These are phyloP conservation scores for Pecten maximus DNA, from an alignment of 2,888 invertebrate species.

Conservation along the genomic window DNA sequence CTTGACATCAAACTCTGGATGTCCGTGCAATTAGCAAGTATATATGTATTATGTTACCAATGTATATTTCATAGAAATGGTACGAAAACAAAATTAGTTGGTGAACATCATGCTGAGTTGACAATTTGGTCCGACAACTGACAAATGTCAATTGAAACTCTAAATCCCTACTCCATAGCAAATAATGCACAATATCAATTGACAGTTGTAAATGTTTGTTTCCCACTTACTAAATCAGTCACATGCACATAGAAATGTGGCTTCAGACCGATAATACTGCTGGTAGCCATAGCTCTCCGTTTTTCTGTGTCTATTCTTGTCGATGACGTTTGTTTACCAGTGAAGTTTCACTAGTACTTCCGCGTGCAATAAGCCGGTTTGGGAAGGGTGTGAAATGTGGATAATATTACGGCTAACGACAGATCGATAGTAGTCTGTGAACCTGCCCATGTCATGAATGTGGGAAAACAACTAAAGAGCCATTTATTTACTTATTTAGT, in stretches of 20 bases:
- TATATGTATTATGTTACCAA: too few species aligned
- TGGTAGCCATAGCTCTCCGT: not conserved
- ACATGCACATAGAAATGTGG: constrained; percentile 67
- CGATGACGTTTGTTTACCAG: constrained; percentile 4
- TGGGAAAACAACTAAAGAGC: too few species aligned
- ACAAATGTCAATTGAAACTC: not conserved
- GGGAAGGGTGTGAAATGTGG: not conserved
- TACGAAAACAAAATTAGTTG: too few species aligned
- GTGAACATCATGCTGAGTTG: not conserved
- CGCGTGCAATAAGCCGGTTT: not conserved
- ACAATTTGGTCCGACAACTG: not conserved
- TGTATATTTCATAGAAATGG: too few species aligned
- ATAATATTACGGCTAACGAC: not conserved
- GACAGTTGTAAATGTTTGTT: not conserved
- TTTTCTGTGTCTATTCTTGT: constrained; percentile 31
- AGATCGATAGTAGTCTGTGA: not conserved
- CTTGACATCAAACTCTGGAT: too few species aligned
- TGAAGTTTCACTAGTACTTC: constrained; percentile 26
- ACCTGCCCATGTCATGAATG: too few species aligned
- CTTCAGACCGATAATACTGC: constrained; percentile 60
- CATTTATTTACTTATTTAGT: too few species aligned
- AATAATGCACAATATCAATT: not conserved
- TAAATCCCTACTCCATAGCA: not conserved
- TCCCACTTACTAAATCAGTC: constrained; percentile 62
- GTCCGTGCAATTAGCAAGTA: too few species aligned